These are phyloP conservation scores for Dicentrarchus labrax DNA, from an alignment of 2,113 vertebrate species.

Conservation along the genomic window DNA sequence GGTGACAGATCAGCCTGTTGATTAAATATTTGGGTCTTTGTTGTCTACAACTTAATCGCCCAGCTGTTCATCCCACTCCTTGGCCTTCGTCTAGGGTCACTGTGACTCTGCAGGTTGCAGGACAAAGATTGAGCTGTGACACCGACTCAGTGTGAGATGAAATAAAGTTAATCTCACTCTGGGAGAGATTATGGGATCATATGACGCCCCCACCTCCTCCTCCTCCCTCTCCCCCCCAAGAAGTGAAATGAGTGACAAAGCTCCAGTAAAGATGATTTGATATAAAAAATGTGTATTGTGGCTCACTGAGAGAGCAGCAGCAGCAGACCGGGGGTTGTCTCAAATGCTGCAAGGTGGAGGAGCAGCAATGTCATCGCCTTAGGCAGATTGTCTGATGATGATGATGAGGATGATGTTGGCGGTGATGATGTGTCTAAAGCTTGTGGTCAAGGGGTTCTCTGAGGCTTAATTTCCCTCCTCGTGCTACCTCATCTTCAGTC, in stretches of 20 bases:
- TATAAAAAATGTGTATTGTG: not conserved
- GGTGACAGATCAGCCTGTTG: slow-evolving; percentile 53
- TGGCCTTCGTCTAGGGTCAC: slow-evolving; percentile 44
- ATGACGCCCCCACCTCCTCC: slow-evolving; percentile 15
- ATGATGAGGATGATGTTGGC: not conserved
- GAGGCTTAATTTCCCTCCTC: slow-evolving; percentile 42
- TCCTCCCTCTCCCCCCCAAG: slow-evolving; percentile 1
- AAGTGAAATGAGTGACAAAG: slow-evolving; percentile 38
- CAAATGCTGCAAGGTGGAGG: not conserved
- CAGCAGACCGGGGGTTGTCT: not conserved
- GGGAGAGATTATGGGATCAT: slow-evolving; percentile 76
- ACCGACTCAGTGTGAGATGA: slow-evolving; percentile 59
- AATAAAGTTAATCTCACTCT: slow-evolving; percentile 78
- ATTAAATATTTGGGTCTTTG: slow-evolving; percentile 70
- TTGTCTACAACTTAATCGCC: slow-evolving; percentile 57
- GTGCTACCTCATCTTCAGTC: slow-evolving; percentile 65
- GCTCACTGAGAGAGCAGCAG: not conserved
- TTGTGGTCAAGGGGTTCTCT: slow-evolving; percentile 53
- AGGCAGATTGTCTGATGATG: not conserved
- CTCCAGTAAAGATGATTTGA: slow-evolving; percentile 2
- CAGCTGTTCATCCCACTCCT: slow-evolving; percentile 51
- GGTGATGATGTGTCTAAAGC: slow-evolving; percentile 27
- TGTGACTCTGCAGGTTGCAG: slow-evolving; percentile 23
- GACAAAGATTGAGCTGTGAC: slow-evolving; percentile 61
- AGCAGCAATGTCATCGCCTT: not conserved